Percentiles rank a stretch among this genome's conserved stretches.
Evolutionary conservation across 1,140 invertebrate species (phyloP).

Genomic region (Kradibia gibbosae): DNA sequence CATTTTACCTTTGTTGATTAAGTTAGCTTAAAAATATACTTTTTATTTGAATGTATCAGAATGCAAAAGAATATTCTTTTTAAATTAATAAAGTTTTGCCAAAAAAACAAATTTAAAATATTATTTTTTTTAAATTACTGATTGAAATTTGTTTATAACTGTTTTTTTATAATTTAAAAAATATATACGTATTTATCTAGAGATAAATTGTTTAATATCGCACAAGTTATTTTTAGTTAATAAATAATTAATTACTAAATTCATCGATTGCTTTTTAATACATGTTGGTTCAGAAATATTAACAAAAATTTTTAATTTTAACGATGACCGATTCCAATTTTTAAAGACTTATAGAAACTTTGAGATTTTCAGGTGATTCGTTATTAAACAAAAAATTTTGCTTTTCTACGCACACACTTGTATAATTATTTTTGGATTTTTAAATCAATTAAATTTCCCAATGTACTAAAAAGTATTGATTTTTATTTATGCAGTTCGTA

Average conservation of each 20-base stretch:
- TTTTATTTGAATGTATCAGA: slow-evolving; percentile 7
- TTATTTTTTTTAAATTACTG: slow-evolving; percentile 39
- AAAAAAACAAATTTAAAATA: slow-evolving; percentile 39
- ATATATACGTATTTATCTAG: slow-evolving; percentile 16
- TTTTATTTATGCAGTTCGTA: slow-evolving; percentile 6
- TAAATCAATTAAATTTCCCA: neutral
- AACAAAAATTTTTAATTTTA: neutral
- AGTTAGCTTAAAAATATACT: slow-evolving; percentile 35
- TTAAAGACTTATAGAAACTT: too few relatives aligned
- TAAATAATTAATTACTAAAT: neutral
- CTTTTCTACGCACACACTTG: slow-evolving; percentile 20
- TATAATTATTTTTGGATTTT: neutral
- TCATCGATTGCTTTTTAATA: slow-evolving; percentile 1
- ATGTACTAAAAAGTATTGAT: neutral
- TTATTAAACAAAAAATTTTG: neutral
- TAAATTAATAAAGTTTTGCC: slow-evolving; percentile 42
- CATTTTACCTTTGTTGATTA: slow-evolving; percentile 33
- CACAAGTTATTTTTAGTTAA: slow-evolving; percentile 22
- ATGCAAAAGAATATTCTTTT: slow-evolving; percentile 28
- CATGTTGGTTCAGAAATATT: neutral
- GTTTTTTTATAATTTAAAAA: neutral
- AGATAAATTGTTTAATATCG: slow-evolving; percentile 25
- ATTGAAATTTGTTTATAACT: slow-evolving; percentile 46
- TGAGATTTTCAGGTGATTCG: neutral
- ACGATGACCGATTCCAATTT: neutral